Evolutionary conservation across 2,113 vertebrate genomes (phyloP).

Genomic region (Phainopepla nitens): DNA sequence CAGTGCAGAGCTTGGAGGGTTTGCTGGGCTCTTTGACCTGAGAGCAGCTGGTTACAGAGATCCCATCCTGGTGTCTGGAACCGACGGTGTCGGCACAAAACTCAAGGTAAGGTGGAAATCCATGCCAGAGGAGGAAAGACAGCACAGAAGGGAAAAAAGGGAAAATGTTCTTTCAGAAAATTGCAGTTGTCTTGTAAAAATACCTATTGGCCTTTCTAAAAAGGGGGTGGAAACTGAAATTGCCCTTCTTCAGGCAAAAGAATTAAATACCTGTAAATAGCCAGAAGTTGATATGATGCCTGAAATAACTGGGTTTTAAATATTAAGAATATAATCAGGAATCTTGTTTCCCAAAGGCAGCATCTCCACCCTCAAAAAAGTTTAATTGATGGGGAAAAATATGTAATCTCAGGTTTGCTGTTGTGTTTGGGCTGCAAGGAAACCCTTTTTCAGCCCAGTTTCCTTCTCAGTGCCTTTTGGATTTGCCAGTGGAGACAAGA

Average conservation of each 20-base stretch:
- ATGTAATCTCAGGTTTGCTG: not conserved
- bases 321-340: not conserved
- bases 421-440: not conserved
- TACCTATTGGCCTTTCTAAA: not conserved
- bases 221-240: not conserved
- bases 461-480: not conserved
- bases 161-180: not conserved
- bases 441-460: not conserved
- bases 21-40: constrained; percentile 93
- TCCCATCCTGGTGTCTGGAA: constrained; percentile 91
- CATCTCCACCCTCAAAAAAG: not conserved
- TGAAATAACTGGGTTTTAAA: not conserved
- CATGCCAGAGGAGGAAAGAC: not conserved
- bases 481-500: not conserved
- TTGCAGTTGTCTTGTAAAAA: not conserved
- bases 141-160: not conserved
- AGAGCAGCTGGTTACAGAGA: constrained; percentile 91
- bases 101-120: constrained; percentile 83
- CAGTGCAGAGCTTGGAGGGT: constrained; percentile 89
- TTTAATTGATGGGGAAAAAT: not conserved
- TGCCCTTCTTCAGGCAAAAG: not conserved
- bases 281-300: not conserved
- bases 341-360: not conserved
- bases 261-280: not conserved
- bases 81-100: constrained; percentile 96